Percentiles rank a stretch among this genome's conserved stretches.
phyloP scores from a whole-genome alignment of 2,888 invertebrate genomes.

The Digitonthophagus gazella region DNA sequence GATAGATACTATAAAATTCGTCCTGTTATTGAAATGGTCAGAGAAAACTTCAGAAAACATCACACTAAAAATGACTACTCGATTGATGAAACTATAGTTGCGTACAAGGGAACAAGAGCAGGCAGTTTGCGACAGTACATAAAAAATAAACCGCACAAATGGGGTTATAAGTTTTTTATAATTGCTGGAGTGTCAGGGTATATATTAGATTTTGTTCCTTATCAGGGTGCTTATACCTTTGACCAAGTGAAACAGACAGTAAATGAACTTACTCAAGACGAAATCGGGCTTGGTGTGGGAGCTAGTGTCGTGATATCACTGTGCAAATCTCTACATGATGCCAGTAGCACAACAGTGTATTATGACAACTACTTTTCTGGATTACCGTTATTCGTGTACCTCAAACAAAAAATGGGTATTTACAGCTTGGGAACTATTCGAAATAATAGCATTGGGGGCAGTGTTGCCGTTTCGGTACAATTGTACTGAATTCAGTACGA shows the following conservation, averaged over 20 bases:
- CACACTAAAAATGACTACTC: constrained; percentile 22
- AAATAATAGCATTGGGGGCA: too few relatives aligned
- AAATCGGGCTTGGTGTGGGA: constrained; percentile 26
- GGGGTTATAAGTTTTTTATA: constrained; percentile 30
- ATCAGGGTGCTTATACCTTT: constrained; percentile 29
- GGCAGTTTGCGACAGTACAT: constrained; percentile 31
- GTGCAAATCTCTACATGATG: too few relatives aligned
- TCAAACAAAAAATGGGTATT: constrained; percentile 24
- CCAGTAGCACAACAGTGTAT: too few relatives aligned
- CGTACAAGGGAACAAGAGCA: constrained; percentile 30
- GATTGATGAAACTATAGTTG: constrained; percentile 30
- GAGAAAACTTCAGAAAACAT: constrained; percentile 13
- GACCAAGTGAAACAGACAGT: constrained; percentile 8
- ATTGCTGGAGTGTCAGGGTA: constrained; percentile 27
- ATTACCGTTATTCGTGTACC: constrained; percentile 24
- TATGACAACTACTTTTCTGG: constrained; percentile 35
- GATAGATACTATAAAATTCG: constrained; percentile 21
- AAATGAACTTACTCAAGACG: constrained; percentile 20
- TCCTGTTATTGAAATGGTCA: constrained; percentile 5
- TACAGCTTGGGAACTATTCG: constrained; percentile 25
- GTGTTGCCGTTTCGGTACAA: too few relatives aligned
- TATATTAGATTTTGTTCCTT: too few relatives aligned
- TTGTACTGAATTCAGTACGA: too few relatives aligned
- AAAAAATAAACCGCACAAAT: constrained; percentile 29
- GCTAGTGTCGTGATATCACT: too few relatives aligned